Conservation (phyloP, 2,113 vertebrate genomes). For the Mustela lutreola region DNA sequence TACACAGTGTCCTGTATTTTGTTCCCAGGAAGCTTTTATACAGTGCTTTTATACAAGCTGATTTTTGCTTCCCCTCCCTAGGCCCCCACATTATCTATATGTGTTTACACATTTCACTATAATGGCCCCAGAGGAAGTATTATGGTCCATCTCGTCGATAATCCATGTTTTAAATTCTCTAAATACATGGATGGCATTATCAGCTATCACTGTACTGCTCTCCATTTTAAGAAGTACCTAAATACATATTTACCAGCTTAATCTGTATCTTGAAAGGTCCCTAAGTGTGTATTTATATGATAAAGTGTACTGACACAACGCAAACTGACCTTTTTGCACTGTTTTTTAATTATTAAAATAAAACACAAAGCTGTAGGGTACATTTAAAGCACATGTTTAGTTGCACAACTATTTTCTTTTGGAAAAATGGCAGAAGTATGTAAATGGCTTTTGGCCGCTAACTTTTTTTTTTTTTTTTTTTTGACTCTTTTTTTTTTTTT, state of each 20-base stretch:
- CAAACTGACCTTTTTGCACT: background rate
- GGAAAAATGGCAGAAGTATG: background rate
- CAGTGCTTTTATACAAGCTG: background rate
- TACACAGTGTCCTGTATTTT: background rate
- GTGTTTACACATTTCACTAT: background rate
- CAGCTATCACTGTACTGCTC: conserved; percentile 9
- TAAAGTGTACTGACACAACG: background rate
- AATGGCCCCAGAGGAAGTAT: conserved; percentile 52
- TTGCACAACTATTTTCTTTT: conserved; percentile 1
- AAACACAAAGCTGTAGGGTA: background rate
- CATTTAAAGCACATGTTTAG: background rate
- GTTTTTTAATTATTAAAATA: background rate
- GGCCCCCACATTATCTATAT: background rate
- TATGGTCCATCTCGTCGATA: conserved; percentile 25
- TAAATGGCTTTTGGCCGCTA: background rate
- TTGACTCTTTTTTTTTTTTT: too few relatives aligned
- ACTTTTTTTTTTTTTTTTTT: too few relatives aligned
- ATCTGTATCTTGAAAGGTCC: background rate
- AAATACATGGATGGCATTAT: conserved; percentile 44
- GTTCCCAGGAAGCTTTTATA: background rate
- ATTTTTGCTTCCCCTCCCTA: background rate
- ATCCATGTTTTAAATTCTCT: conserved; percentile 19
- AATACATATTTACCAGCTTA: background rate
- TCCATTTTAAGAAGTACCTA: conserved; percentile 59
- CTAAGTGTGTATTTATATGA: conserved; percentile 30